Percentiles rank a stretch among this genome's conserved stretches.
Evolutionary conservation across 1,140 invertebrate genomes (phyloP).

Genomic region (Tetramorium alpestre): DNA sequence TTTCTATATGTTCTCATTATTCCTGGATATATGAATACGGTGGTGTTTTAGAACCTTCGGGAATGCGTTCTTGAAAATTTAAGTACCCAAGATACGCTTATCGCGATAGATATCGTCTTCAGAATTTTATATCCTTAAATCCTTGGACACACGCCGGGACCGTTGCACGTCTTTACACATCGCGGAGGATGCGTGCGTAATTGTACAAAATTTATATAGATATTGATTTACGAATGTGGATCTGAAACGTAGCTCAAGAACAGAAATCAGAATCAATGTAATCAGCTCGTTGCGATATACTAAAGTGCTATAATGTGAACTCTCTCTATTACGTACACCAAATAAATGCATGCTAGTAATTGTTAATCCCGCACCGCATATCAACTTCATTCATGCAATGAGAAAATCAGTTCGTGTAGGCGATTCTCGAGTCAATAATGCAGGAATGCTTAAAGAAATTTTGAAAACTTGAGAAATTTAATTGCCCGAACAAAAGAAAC

Average conservation of each 20-base stretch:
- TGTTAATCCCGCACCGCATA: conserved; percentile 26
- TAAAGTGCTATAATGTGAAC: background rate
- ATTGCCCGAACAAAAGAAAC: background rate
- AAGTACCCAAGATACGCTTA: background rate
- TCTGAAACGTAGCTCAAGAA: background rate
- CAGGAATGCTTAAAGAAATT: background rate
- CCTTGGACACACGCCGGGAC: background rate
- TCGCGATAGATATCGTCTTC: background rate
- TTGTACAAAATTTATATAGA: background rate
- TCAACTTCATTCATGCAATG: conserved; percentile 43
- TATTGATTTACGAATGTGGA: background rate
- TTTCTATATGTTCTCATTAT: background rate
- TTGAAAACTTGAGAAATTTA: background rate
- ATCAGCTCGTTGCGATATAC: background rate
- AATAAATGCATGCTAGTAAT: conserved; percentile 24
- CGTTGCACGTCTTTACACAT: background rate
- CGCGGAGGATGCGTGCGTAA: background rate
- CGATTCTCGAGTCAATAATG: conserved; percentile 23
- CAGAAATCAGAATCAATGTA: background rate
- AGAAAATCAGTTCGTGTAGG: conserved; percentile 32
- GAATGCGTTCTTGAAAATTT: background rate
- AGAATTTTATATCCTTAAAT: conserved; percentile 29
- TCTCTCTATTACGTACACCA: conserved; percentile 16
- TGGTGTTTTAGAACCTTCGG: background rate
- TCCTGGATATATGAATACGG: background rate